phyloP scores from a whole-genome alignment of 2,888 invertebrate genomes.

The Aproaerema taeniolella region DNA sequence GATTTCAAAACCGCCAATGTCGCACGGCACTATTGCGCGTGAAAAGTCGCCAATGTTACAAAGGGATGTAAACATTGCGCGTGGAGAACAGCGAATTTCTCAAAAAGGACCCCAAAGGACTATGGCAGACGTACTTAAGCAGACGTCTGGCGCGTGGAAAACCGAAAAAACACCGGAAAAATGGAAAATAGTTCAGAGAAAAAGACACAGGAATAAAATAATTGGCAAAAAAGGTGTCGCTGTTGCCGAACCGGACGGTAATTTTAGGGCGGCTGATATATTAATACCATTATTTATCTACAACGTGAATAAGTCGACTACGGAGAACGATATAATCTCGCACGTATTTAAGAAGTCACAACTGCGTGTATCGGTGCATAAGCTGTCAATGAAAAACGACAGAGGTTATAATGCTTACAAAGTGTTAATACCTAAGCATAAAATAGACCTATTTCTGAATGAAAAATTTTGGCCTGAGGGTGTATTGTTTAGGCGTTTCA shows the following conservation, averaged over 20 bases:
- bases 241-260: not conserved
- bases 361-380: not conserved
- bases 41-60: not conserved
- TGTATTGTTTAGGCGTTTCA: conserved; percentile 14
- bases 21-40: not conserved
- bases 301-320: not conserved
- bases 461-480: conserved; percentile 14
- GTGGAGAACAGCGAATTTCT: not conserved
- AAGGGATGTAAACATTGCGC: not conserved
- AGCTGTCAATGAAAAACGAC: not conserved
- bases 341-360: not conserved
- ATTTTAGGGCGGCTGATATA: conserved; percentile 2
- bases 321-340: not conserved
- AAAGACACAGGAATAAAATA: not conserved
- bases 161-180: not conserved
- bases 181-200: not conserved
- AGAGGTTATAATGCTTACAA: conserved; percentile 13
- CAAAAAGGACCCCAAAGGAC: not conserved
- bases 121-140: conserved; percentile 1
- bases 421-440: conserved; percentile 9
- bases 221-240: conserved; percentile 1
- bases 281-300: conserved; percentile 4
- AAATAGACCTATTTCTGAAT: conserved; percentile 4
- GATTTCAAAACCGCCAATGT: conserved; percentile 3
- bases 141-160: not conserved